Base-by-base conservation (phyloP, 2,113 vertebrate genomes). In the Clupea harengus region DNA sequence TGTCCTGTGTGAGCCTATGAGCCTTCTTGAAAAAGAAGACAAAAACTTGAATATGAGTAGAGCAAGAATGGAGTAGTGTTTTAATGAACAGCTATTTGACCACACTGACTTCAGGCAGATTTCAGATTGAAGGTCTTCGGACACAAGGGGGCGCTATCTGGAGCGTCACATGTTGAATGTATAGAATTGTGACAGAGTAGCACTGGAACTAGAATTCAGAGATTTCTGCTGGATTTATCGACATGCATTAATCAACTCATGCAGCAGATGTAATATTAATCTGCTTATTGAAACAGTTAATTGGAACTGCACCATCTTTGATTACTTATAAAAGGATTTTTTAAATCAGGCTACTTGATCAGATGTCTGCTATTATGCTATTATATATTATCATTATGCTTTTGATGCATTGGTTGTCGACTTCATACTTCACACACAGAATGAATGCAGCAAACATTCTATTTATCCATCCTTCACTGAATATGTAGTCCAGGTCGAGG, bases 391-490 rank as follows among this genome's bases (percentile, higher is more conserved):
- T 39, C 39, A 39, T 39, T 39, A 39, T 39, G 39, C 39, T 39
- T 1, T 49, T 49, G 9, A 49, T 49, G 13, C 9, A 49, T 49
- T 49, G 47, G 47, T 11, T 49, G 47, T 49, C 39, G 2, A 39
- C 39, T 39, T 39, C 64, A 28, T 7, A 10, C 4, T 39, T 44
- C 25, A 15, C 6, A 32, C 28, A 75, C 67, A 78, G 72, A 78
- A 2, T 9, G 9, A 32, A 72, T 78, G 72, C 25, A 78, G 2
- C 4, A 15, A 11, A 78, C 72, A 78, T 39, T 78, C 11, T 2
- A 32, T 75, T 78, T 78, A 28, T 78, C 72, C 72, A 28, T 78
- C 72, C 72, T 78, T 78, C 9, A 78, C 25, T 78, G 72, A 78
- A 13, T 67, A 67, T 67, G n/a, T 67, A 78, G 28, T 78, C 32